Percentiles rank a stretch among this genome's conserved stretches.
Evolutionary conservation across 1,140 invertebrate species (phyloP).

Genomic region (Pristionchus pacificus): DNA sequence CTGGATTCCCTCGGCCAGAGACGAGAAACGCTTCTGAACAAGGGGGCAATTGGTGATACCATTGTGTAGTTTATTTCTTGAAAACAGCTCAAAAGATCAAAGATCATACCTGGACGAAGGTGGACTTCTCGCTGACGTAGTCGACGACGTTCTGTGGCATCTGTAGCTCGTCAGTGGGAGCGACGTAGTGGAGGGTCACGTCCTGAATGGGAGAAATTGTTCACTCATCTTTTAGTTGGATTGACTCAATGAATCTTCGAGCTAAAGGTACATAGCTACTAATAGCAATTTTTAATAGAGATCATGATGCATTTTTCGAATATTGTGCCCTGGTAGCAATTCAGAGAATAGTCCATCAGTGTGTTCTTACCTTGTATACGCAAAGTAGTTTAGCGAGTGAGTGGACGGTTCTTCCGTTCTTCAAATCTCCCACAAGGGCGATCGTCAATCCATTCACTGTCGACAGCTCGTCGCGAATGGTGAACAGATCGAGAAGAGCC

Average conservation of each 20-base stretch:
- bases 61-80: neutral
- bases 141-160: slow-evolving; percentile 83
- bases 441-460: slow-evolving; percentile 90
- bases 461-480: slow-evolving; percentile 95
- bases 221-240: no score
- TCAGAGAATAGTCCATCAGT: no score
- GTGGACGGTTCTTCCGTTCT: slow-evolving; percentile 95
- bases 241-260: no score
- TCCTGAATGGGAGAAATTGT: slow-evolving; percentile 28
- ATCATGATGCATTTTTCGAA: no score
- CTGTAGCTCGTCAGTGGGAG: slow-evolving; percentile 71
- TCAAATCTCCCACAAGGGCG: slow-evolving; percentile 82
- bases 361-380: slow-evolving; percentile 42
- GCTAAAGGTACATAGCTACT: no score
- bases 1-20: slow-evolving; percentile 76
- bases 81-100: no score
- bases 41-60: neutral
- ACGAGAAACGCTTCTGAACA: slow-evolving; percentile 65
- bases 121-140: slow-evolving; percentile 73
- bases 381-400: slow-evolving; percentile 80
- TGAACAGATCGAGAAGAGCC: slow-evolving; percentile 92
- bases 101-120: slow-evolving; percentile 40
- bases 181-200: slow-evolving; percentile 84
- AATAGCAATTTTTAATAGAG: no score
- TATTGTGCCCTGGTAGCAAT: no score